phyloP scores from a whole-genome alignment of 2,888 invertebrate genomes.

The Dilophus febrilis region DNA sequence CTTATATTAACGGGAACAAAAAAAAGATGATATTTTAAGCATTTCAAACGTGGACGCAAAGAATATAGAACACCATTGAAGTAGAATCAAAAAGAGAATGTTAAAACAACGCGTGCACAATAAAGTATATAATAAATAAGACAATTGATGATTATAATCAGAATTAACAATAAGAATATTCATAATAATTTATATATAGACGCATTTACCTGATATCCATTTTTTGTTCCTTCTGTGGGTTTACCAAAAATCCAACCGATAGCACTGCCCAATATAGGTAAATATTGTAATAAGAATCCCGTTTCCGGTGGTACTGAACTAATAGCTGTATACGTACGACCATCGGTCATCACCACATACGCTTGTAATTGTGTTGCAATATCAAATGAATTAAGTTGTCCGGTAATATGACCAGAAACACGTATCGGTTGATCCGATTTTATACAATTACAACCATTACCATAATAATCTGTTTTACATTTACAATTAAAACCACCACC shows the following conservation, averaged over 20 bases:
- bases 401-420: slow-evolving; percentile 76
- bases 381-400: slow-evolving; percentile 58
- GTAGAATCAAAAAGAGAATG: too few relatives aligned
- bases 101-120: too few relatives aligned
- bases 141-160: too few relatives aligned
- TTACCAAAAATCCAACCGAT: slow-evolving; percentile 92
- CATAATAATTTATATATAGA: too few relatives aligned
- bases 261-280: slow-evolving; percentile 65
- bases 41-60: too few relatives aligned
- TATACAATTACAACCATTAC: slow-evolving; percentile 84
- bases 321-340: slow-evolving; percentile 77
- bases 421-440: slow-evolving; percentile 68
- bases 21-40: too few relatives aligned
- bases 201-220: slow-evolving; percentile 61
- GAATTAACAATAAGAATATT: too few relatives aligned
- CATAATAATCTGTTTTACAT: slow-evolving; percentile 71
- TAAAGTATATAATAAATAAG: too few relatives aligned
- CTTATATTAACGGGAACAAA: too few relatives aligned
- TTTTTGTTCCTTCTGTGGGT: slow-evolving; percentile 51
- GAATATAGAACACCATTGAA: too few relatives aligned
- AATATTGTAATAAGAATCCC: slow-evolving; percentile 66
- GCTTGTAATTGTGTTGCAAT: slow-evolving; percentile 75
- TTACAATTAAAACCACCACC: slow-evolving; percentile 76
- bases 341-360: slow-evolving; percentile 77
- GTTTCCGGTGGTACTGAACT: slow-evolving; percentile 58